Percentiles rank a stretch among this genome's conserved stretches.
Evolutionary conservation across 2,113 vertebrate species (phyloP).

Genomic region (Hyaena hyaena): DNA sequence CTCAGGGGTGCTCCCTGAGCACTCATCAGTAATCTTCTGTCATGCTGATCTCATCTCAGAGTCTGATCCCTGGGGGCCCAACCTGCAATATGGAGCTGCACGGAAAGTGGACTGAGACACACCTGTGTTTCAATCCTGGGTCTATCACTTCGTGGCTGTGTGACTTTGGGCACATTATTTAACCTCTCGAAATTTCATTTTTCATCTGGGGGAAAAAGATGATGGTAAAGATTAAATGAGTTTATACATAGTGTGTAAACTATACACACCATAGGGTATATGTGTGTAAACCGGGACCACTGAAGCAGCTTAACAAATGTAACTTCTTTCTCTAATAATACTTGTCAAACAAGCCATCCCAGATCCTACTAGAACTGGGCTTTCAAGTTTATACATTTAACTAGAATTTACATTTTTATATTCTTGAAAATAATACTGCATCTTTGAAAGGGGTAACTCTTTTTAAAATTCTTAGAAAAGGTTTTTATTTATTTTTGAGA

Average conservation of each 20-base stretch:
- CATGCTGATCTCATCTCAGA: neutral
- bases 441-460: neutral
- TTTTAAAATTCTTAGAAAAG: neutral
- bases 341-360: neutral
- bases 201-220: neutral
- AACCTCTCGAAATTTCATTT: neutral
- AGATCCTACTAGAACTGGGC: neutral
- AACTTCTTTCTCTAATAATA: neutral
- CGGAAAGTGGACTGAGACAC: accelerated
- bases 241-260: neutral
- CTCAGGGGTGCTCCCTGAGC: neutral
- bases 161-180: accelerated
- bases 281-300: neutral
- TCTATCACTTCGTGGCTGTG: neutral
- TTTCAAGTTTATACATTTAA: neutral
- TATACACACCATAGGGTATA: no score
- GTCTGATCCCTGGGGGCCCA: neutral
- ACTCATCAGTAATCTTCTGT: neutral
- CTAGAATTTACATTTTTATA: neutral
- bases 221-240: neutral
- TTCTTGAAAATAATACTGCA: neutral
- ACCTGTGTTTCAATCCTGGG: accelerated
- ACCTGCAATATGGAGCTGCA: neutral
- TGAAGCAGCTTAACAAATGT: neutral
- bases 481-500: no score